Evolutionary conservation across 2,113 vertebrate species (phyloP), one percentile per base, ranked within the genome.

Genomic region (Neoarius graeffei): DNA sequence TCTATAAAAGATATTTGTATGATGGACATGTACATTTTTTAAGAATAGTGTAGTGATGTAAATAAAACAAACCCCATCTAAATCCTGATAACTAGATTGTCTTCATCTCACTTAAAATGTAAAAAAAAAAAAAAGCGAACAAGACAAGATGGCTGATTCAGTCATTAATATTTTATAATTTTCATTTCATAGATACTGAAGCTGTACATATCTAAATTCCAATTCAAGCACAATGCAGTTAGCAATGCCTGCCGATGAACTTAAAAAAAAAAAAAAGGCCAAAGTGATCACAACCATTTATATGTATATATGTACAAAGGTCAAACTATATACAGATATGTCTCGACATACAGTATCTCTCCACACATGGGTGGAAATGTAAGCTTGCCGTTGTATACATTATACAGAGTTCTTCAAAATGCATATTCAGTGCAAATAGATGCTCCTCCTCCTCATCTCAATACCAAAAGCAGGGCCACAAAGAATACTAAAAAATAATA

Each of bases 161-260:
- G 92, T 88, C 90, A 89, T 91, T 92, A 91, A 69, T 76, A 77
- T 89, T 86, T 89, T 89, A 90, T 91, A 85, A 90, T 94, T 94
- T 92, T 94, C 93, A 94, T 91, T 90, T 93, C 92, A 92, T 95
- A 91, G 93, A 94, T 95, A 94, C 93, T 83, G 80, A 94, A 95
- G 95, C 94, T 96, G 95, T 95, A 95, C 95, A 96, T 94, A 90
- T 95, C 94, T 95, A 95, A 94, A 94, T 88, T 95, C 92, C 94
- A 93, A 94, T 94, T 94, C 94, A 95, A 96, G 95, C 95, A 95
- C 95, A 95, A 95, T 95, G 95, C 95, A 94, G 94, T 94, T 94
- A 95, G 95, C 95, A 94, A 95, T 89, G 95, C 93, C 94, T 96
- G 94, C 94, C 91, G 92, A 95, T 93, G 59, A 89, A 91, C 88